Conservation (phyloP, 2,888 invertebrate species). For the Anagyrus pseudococci region DNA sequence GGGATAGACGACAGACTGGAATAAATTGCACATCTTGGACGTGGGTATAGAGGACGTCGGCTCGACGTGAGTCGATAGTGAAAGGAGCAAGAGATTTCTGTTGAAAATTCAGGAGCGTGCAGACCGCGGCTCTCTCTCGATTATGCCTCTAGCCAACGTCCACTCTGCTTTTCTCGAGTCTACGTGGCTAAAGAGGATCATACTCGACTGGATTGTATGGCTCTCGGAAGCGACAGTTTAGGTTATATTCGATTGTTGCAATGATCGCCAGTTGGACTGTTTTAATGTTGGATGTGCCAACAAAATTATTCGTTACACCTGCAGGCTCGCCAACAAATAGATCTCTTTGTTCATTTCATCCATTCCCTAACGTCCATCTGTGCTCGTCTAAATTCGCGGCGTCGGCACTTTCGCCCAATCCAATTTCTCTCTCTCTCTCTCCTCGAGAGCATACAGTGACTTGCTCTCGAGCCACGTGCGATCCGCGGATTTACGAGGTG, state of each 20-base stretch:
- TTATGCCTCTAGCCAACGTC: no score
- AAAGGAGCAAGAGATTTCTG: no score
- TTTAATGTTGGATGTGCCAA: no score
- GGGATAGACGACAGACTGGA: conserved; percentile 1
- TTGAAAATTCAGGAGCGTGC: no score
- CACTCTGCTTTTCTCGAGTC: no score
- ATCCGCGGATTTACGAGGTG: conserved; percentile 37
- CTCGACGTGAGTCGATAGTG: not conserved
- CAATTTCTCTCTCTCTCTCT: conserved; percentile 33
- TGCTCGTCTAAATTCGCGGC: not conserved
- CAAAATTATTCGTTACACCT: no score
- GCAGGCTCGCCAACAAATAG: not conserved
- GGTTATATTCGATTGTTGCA: no score
- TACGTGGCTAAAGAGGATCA: no score
- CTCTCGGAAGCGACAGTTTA: no score
- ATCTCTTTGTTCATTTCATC: not conserved
- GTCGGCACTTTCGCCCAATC: conserved; percentile 28
- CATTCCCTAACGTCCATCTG: conserved; percentile 2
- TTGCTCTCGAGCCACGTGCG: conserved; percentile 26
- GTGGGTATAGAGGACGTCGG: not conserved
- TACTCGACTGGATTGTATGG: no score
- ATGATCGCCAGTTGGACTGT: no score
- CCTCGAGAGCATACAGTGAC: not conserved
- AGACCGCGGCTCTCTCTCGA: no score
- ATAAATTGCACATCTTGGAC: conserved; percentile 27